Percentiles rank a stretch among this genome's conserved stretches.
Conservation (phyloP, 2,888 invertebrate species). For the Drosophila tanythrix region DNA sequence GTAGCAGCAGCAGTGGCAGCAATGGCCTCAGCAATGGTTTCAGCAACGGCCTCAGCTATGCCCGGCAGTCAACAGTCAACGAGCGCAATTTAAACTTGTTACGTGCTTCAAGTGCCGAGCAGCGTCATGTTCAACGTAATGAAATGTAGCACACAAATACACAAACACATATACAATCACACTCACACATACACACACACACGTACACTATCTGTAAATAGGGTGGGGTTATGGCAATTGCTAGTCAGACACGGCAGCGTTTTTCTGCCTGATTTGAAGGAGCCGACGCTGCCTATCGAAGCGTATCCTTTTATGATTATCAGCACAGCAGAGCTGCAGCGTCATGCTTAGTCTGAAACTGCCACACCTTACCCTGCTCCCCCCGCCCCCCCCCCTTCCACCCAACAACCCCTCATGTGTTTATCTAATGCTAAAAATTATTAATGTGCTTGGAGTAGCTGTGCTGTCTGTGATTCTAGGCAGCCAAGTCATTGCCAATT, state of each 20-base stretch:
- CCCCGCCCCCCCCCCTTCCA: background rate
- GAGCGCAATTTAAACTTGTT: constrained; percentile 80
- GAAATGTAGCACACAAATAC: constrained; percentile 64
- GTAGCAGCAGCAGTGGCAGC: constrained; percentile 29
- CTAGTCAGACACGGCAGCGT: constrained; percentile 74
- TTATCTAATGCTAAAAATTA: constrained; percentile 69
- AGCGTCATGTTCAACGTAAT: constrained; percentile 74
- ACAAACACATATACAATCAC: constrained; percentile 19
- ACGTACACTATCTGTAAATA: constrained; percentile 5
- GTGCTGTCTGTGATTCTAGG: constrained; percentile 33
- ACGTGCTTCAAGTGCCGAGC: constrained; percentile 71
- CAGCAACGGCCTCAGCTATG: constrained; percentile 35
- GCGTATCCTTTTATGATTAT: constrained; percentile 77
- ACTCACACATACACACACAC: constrained; percentile 16
- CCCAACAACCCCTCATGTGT: constrained; percentile 21
- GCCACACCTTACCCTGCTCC: background rate
- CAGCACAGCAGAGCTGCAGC: constrained; percentile 34
- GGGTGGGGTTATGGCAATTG: constrained; percentile 41
- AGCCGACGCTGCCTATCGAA: constrained; percentile 62
- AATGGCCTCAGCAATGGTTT: constrained; percentile 3
- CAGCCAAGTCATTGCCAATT: constrained; percentile 54
- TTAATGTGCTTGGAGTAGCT: constrained; percentile 50
- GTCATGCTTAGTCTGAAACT: constrained; percentile 57
- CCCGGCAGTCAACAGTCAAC: constrained; percentile 78
- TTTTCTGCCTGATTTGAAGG: constrained; percentile 79